phyloP scores from a whole-genome alignment of 2,797 vertebrate species.

The Benthosema pterotum region DNA sequence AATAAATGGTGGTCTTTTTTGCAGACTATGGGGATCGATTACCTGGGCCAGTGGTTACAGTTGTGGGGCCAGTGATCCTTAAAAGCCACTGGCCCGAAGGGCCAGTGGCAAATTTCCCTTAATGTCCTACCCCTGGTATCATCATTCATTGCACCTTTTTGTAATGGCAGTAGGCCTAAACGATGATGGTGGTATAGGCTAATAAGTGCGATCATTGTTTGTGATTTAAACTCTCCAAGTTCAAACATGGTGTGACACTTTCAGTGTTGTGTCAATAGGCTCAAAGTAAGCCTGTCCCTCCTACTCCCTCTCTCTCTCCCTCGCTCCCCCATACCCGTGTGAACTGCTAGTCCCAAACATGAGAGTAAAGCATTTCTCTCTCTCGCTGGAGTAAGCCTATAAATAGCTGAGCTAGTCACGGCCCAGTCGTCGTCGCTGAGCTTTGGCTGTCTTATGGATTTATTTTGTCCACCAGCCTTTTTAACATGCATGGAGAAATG shows the following conservation, averaged over 20 bases:
- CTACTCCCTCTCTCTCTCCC: slow-evolving; percentile 13
- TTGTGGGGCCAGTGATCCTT: no score
- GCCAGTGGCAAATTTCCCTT: no score
- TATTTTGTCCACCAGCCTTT: slow-evolving; percentile 43
- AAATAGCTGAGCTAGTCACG: slow-evolving; percentile 68
- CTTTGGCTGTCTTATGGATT: slow-evolving; percentile 52
- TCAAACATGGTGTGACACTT: slow-evolving; percentile 52
- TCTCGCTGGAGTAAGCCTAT: slow-evolving; percentile 62
- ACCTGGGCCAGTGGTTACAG: no score
- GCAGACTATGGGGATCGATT: no score
- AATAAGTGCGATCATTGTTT: not conserved
- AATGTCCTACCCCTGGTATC: no score
- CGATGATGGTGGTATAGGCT: not conserved
- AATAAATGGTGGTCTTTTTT: no score
- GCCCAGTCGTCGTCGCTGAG: slow-evolving; percentile 53
- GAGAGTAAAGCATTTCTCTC: slow-evolving; percentile 53
- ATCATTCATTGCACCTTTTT: no score
- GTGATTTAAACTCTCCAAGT: slow-evolving; percentile 10
- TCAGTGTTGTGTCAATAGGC: slow-evolving; percentile 54
- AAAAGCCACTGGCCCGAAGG: no score
- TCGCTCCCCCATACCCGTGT: slow-evolving; percentile 33
- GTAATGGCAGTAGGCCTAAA: not conserved
- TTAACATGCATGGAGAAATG: slow-evolving; percentile 40
- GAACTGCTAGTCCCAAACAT: slow-evolving; percentile 63
- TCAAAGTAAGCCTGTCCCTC: not conserved